Percentiles rank a stretch among this genome's conserved stretches.
These are phyloP conservation scores for Anthonomus grandis DNA, from an alignment of 1,140 invertebrate genomes.

Conservation along the genomic window DNA sequence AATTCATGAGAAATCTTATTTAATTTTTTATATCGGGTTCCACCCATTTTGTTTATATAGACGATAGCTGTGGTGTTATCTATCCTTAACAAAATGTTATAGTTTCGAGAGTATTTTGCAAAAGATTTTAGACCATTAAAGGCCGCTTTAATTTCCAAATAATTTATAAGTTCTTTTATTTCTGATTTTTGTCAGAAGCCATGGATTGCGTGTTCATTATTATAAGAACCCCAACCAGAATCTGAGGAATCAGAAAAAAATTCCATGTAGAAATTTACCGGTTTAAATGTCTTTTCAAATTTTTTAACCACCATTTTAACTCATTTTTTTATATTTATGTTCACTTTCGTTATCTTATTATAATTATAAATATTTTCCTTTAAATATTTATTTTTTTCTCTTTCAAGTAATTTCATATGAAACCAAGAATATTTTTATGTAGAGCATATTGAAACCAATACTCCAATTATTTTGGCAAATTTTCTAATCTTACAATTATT, in stretches of 20 bases:
- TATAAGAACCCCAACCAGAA: slow-evolving; percentile 9
- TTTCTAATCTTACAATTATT: slow-evolving; percentile 10
- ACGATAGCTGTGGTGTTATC: slow-evolving; percentile 45
- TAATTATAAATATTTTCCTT: neutral
- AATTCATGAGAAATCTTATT: slow-evolving; percentile 33
- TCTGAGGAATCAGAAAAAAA: slow-evolving; percentile 5
- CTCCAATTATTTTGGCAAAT: slow-evolving; percentile 23
- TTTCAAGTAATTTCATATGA: slow-evolving; percentile 30
- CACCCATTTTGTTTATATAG: slow-evolving; percentile 44
- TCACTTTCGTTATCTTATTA: slow-evolving; percentile 5
- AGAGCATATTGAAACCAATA: slow-evolving; percentile 19
- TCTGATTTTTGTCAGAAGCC: slow-evolving; percentile 2
- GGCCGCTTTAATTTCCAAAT: slow-evolving; percentile 13
- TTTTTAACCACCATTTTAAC: slow-evolving; percentile 14
- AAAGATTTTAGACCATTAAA: slow-evolving; percentile 45
- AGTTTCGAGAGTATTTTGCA: slow-evolving; percentile 31
- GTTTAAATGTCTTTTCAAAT: neutral
- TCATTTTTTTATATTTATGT: slow-evolving; percentile 3
- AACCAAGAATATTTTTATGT: slow-evolving; percentile 26
- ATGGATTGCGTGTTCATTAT: neutral
- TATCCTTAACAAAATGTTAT: slow-evolving; percentile 39
- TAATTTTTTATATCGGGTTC: slow-evolving; percentile 39
- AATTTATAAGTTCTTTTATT: slow-evolving; percentile 12
- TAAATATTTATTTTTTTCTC: slow-evolving; percentile 21
- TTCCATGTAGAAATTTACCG: neutral